Percentiles rank a stretch among this genome's conserved stretches.
These are phyloP conservation scores for Megalonaias nervosa DNA, from an alignment of 1,140 invertebrate species.

Conservation along the genomic window DNA sequence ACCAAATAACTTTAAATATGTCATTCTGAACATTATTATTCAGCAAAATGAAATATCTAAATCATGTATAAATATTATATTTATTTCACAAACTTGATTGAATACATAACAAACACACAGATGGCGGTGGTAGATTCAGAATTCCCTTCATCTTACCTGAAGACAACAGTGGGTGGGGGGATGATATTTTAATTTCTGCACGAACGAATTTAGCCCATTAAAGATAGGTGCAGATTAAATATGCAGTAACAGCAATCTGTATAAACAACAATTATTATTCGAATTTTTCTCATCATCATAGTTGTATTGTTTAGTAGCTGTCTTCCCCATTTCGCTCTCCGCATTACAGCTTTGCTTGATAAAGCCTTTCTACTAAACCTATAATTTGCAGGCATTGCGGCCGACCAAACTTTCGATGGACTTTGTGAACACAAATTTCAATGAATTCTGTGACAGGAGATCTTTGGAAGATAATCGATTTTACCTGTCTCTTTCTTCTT, in stretches of 20 bases:
- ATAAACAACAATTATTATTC: constrained; percentile 2
- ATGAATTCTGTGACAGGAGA: constrained; percentile 16
- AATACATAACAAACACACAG: no score
- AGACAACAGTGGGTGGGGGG: neutral
- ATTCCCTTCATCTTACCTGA: no score
- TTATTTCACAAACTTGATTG: no score
- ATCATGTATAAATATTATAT: no score
- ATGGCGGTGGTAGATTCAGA: no score
- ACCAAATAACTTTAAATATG: no score
- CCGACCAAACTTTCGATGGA: constrained; percentile 16
- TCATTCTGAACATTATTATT: no score
- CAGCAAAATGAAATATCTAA: no score
- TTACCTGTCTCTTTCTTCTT: no score
- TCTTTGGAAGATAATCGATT: neutral
- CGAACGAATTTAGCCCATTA: neutral
- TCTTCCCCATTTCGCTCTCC: constrained; percentile 19
- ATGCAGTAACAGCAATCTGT: neutral
- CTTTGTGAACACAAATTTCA: constrained; percentile 21
- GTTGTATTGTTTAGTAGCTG: constrained; percentile 8
- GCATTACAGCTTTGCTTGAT: constrained; percentile 9
- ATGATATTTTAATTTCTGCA: neutral
- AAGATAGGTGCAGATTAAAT: neutral
- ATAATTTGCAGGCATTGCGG: neutral
- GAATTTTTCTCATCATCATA: constrained; percentile 18
- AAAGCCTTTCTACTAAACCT: constrained; percentile 13